Conservation (phyloP, 2,113 vertebrate genomes). For the Boulengeromyrus knoepffleri region DNA sequence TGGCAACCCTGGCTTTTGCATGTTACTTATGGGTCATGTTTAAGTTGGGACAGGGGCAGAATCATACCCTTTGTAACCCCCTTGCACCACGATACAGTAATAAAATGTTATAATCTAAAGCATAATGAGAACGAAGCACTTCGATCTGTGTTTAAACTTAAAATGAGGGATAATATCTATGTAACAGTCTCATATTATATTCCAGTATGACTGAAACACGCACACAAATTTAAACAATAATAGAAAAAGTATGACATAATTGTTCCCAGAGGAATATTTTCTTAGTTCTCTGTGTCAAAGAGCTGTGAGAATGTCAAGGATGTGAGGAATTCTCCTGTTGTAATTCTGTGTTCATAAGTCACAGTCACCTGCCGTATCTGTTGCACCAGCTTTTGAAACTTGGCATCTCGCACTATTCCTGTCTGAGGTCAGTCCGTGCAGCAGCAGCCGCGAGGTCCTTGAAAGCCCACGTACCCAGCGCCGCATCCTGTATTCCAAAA, state of each 20-base stretch:
- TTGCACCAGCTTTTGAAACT: not conserved
- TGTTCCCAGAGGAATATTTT: not conserved
- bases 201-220: not conserved
- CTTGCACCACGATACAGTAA: not conserved
- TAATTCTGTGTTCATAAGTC: not conserved
- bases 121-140: not conserved
- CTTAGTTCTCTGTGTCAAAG: not conserved
- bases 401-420: not conserved
- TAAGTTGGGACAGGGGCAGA: not conserved
- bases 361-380: not conserved
- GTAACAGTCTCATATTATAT: not conserved
- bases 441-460: not conserved
- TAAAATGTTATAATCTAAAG: not conserved
- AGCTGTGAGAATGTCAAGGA: not conserved
- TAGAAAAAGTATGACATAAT: not conserved
- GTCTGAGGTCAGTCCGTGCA: not conserved
- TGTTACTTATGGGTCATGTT: not conserved
- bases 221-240: not conserved
- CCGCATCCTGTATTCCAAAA: not conserved
- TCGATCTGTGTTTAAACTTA: not conserved
- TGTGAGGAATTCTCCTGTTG: not conserved
- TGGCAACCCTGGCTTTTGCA: not conserved
- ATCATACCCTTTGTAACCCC: not conserved
- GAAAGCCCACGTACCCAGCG: not conserved
- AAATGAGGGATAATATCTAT: not conserved